Evolutionary conservation across 2,113 vertebrate genomes (phyloP).

Genomic region (Nothoprocta perdicaria): DNA sequence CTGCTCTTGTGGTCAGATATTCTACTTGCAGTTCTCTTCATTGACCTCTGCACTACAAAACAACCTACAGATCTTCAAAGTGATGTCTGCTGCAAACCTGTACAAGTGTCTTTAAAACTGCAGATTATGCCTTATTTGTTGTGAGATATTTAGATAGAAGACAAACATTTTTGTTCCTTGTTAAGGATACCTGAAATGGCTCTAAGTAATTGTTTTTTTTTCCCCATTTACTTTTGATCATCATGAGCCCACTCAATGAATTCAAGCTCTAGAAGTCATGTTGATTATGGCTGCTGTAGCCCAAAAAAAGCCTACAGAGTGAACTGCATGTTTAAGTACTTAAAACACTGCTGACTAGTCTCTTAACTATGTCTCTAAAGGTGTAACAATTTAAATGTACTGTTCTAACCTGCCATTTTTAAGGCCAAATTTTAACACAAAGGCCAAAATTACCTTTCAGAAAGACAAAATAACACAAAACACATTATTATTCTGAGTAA

Average conservation of each 20-base stretch:
- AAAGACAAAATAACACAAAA: not conserved
- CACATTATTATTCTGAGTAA: not conserved
- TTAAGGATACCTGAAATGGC: not conserved
- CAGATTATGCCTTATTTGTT: not conserved
- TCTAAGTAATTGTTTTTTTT: not conserved
- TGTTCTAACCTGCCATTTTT: not conserved
- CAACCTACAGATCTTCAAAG: not conserved
- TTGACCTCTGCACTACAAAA: not conserved
- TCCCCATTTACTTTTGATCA: not conserved
- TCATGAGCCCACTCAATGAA: not conserved
- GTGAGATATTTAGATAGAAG: not conserved
- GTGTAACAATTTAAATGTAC: not conserved
- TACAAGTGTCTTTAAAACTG: not conserved
- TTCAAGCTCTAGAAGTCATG: not conserved
- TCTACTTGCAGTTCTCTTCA: not conserved
- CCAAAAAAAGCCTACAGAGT: not conserved
- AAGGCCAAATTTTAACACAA: not conserved
- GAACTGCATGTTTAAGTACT: not conserved
- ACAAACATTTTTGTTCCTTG: not conserved
- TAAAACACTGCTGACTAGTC: not conserved
- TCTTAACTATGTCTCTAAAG: not conserved
- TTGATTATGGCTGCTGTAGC: not conserved
- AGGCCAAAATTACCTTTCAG: not conserved
- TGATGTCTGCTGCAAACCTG: not conserved
- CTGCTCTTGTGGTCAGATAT: not conserved